phyloP scores from a whole-genome alignment of 2,888 invertebrate species.

The Zeuzera pyrina region DNA sequence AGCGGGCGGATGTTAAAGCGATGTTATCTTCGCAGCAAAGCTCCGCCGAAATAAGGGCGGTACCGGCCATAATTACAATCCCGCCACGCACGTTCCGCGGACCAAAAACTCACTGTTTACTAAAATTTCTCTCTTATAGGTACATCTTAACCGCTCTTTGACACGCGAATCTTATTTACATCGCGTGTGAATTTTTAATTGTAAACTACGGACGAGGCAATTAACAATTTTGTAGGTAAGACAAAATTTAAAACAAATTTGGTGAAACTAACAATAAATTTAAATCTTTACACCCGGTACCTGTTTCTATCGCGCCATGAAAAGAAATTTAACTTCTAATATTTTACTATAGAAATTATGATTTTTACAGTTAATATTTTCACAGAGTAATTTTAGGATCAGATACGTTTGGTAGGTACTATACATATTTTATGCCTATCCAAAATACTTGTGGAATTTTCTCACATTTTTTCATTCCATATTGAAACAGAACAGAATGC shows the following conservation, averaged over 20 bases:
- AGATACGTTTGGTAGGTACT: no score
- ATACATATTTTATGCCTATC: no score
- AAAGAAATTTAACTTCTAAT: no score
- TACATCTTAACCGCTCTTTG: conserved; percentile 52
- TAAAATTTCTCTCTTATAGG: conserved; percentile 36
- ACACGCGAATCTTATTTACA: conserved; percentile 56
- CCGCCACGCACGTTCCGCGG: conserved; percentile 35
- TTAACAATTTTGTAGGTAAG: no score
- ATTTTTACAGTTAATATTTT: no score
- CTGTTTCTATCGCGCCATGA: no score
- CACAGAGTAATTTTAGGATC: no score
- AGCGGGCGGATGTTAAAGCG: conserved; percentile 34
- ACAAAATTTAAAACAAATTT: no score
- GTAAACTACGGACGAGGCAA: conserved; percentile 48
- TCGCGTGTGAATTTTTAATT: conserved; percentile 56
- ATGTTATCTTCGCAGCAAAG: conserved; percentile 47
- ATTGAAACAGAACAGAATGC: conserved; percentile 41
- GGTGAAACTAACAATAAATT: no score
- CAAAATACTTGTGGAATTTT: no score
- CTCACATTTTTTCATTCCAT: conserved; percentile 32
- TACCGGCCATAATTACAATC: conserved; percentile 49
- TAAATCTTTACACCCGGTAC: no score
- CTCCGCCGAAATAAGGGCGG: conserved; percentile 49
- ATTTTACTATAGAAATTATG: no score
- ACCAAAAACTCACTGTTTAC: conserved; percentile 49